Conservation (phyloP, 2,113 vertebrate species). For the Neodontobutis hainanensis region DNA sequence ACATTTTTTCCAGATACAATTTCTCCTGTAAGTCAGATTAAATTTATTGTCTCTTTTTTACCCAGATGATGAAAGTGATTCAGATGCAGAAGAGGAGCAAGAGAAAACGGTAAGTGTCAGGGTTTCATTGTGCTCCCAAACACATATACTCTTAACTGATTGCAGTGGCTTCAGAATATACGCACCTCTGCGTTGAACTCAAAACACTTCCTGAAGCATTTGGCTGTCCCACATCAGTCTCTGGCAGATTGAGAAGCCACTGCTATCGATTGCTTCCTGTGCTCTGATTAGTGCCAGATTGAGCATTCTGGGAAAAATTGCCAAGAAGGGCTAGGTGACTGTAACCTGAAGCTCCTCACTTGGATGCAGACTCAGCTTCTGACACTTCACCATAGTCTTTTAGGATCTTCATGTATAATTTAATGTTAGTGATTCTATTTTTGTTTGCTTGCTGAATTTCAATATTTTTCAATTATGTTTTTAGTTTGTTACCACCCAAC, state of each 20-base stretch:
- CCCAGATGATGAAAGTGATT: slow-evolving; percentile 96
- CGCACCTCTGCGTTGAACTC: slow-evolving; percentile 22
- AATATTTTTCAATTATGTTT: neutral
- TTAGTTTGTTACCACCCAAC: neutral
- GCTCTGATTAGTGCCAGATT: slow-evolving; percentile 2
- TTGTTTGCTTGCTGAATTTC: neutral
- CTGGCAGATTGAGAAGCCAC: neutral
- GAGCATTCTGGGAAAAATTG: slow-evolving; percentile 39
- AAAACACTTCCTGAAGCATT: slow-evolving; percentile 14
- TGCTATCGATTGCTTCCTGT: slow-evolving; percentile 49
- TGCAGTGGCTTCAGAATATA: slow-evolving; percentile 31
- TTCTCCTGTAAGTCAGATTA: neutral
- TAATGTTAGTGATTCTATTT: no score
- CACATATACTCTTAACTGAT: slow-evolving; percentile 9
- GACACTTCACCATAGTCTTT: neutral
- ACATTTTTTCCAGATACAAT: neutral
- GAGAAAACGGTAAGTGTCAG: slow-evolving; percentile 89
- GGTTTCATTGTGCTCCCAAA: neutral
- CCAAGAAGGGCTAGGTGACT: slow-evolving; percentile 44
- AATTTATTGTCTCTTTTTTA: slow-evolving; percentile 3
- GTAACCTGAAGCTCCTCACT: slow-evolving; percentile 42
- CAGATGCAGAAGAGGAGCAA: slow-evolving; percentile 94
- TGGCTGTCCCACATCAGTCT: slow-evolving; percentile 14
- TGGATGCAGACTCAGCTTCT: slow-evolving; percentile 14
- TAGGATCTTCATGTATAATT: neutral